A percentile compares a stretch with the other conserved stretches of the same genome.
These are phyloP conservation scores for Clarias laeviceps DNA, from an alignment of 2,797 vertebrate genomes.

Conservation along the genomic window DNA sequence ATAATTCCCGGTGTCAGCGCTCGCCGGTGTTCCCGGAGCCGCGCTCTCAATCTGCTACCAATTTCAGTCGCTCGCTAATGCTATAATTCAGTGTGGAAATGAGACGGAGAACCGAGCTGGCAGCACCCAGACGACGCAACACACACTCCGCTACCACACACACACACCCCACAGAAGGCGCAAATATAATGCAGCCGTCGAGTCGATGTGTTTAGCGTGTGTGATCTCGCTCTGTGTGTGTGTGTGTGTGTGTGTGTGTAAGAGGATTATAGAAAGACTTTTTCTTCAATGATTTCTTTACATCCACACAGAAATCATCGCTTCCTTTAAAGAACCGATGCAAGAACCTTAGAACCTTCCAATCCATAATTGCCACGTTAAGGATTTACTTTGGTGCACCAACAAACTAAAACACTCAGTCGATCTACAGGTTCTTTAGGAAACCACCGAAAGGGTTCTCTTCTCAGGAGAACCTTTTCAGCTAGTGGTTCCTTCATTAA, in stretches of 20 bases:
- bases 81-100: constrained; percentile 54
- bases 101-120: constrained; percentile 54
- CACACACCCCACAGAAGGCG: constrained; percentile 8
- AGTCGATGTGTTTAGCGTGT: constrained; percentile 29
- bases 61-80: constrained; percentile 56
- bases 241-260: not conserved
- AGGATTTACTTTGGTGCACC: not conserved
- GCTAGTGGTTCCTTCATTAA: not conserved
- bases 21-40: constrained; percentile 45
- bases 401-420: not conserved
- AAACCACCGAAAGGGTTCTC: not conserved
- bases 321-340: not conserved
- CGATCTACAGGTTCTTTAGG: not conserved
- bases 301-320: not conserved
- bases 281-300: not conserved
- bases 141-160: constrained; percentile 15
- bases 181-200: constrained; percentile 15
- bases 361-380: not conserved
- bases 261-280: not conserved
- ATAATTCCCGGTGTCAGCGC: constrained; percentile 44
- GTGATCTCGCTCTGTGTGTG: constrained; percentile 40
- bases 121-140: constrained; percentile 19
- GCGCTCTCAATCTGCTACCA: constrained; percentile 57
- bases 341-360: not conserved
- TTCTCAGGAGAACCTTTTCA: not conserved